phyloP scores from a whole-genome alignment of 2,797 vertebrate species.

The Ambastaia sidthimunki region DNA sequence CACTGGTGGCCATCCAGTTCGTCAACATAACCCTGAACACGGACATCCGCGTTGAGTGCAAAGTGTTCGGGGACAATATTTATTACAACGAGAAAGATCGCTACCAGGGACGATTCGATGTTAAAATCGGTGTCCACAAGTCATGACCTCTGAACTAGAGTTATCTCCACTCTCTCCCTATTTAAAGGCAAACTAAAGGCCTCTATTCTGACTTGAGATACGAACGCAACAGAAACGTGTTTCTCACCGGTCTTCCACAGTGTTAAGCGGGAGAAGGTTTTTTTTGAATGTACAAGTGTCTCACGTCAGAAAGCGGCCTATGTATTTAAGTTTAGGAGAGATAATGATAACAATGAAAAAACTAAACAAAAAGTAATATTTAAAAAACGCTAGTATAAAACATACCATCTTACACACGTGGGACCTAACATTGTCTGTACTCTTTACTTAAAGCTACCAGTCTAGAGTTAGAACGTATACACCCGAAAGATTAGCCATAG shows the following conservation, averaged over 20 bases:
- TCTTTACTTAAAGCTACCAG: slow-evolving; percentile 90
- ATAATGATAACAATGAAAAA: slow-evolving; percentile 49
- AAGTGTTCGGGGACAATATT: slow-evolving; percentile 90
- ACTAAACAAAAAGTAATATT: slow-evolving; percentile 23
- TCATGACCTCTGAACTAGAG: slow-evolving; percentile 83
- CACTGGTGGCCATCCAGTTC: slow-evolving; percentile 92
- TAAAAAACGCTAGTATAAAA: slow-evolving; percentile 55
- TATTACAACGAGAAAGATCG: slow-evolving; percentile 95
- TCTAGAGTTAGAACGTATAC: slow-evolving; percentile 92
- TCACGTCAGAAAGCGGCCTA: slow-evolving; percentile 62
- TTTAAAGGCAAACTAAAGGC: slow-evolving; percentile 50
- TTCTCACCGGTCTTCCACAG: slow-evolving; percentile 34
- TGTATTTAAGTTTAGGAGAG: slow-evolving; percentile 55
- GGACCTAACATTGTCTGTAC: slow-evolving; percentile 89
- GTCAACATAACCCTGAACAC: slow-evolving; percentile 86
- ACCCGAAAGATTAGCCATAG: slow-evolving; percentile 89
- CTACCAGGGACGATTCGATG: slow-evolving; percentile 95
- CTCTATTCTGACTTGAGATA: slow-evolving; percentile 57
- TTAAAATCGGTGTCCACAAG: slow-evolving; percentile 87
- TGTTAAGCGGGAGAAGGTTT: slow-evolving; percentile 2
- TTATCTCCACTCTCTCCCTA: slow-evolving; percentile 58
- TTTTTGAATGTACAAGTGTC: slow-evolving; percentile 55
- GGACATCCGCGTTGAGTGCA: slow-evolving; percentile 92
- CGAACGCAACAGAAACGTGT: slow-evolving; percentile 21
- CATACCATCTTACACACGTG: slow-evolving; percentile 83